Evolutionary conservation across 2,113 vertebrate genomes (phyloP), one percentile per base, ranked within the genome.

Genomic region (Emberiza fucata): DNA sequence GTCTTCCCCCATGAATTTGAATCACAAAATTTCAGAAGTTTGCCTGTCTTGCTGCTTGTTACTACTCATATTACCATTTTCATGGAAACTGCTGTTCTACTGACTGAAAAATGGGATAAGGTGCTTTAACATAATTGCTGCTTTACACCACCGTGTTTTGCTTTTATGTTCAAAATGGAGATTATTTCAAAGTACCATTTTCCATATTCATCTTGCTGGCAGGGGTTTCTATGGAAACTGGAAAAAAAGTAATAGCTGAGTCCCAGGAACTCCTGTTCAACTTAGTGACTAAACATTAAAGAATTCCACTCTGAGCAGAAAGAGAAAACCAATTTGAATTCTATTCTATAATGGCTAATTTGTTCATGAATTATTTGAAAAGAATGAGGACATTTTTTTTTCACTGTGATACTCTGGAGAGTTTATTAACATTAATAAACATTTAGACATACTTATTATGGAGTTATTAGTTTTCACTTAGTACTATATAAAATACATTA

Each of bases 151-250:
- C 18, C 14, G 37, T 88, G 59, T 90, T 96, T 95, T 76, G 63
- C 59, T 94, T 92, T 93, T 80, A 78, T 90, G 48, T 91, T 92
- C 39, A 86, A 95, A 90, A 88, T 57, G 28, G 20, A 88, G 85
- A 96, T 92, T 92, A 94, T 95, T 94, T 96, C 94, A 95, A 96
- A 86, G 47, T 40, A 88, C 35, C 15, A 19, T 90, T 91, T 96
- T 91, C 44, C 71, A 90, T 95, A 92, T 90, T 86, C 64, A 57
- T 70, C 68, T 86, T 65, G 47, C 85, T 95, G 88, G 75, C 28
- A 50, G 61, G 2, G 56, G 94, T 96, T 95, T 93, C 96, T 94
- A 95, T 93, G 82, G 95, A 88, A 96, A 97, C 88, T 37, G 35
- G 42, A 72, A 90, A 92, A 92, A 81, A 92, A 88, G 29, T 80